A percentile compares a stretch with the other conserved stretches of the same genome.
Evolutionary conservation across 2,113 vertebrate genomes (phyloP).

Genomic region (Aspidoscelis tigris): DNA sequence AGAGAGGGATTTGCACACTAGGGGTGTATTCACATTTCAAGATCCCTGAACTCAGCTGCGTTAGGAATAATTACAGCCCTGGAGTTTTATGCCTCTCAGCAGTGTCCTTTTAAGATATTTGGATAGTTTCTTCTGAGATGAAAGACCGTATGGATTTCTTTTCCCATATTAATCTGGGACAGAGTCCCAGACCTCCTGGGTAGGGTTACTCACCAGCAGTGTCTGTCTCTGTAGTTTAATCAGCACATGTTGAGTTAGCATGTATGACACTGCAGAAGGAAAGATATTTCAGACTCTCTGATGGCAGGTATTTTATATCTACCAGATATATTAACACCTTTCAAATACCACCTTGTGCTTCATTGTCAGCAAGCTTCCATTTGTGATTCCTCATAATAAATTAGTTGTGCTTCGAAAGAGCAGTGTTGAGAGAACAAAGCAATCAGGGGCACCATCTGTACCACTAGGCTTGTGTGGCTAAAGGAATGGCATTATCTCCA

Average conservation of each 20-base stretch:
- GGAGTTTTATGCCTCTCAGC: constrained; percentile 1
- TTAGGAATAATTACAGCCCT: constrained; percentile 9
- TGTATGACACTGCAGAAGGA: background rate
- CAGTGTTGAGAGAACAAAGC: constrained; percentile 52
- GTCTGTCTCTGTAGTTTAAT: background rate
- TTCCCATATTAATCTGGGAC: background rate
- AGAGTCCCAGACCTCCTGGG: background rate
- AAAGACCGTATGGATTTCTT: constrained; percentile 23
- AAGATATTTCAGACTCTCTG: constrained; percentile 9
- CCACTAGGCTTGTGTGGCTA: background rate
- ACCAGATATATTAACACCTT: background rate
- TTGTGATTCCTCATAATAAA: constrained; percentile 29
- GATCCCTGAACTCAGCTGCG: constrained; percentile 10
- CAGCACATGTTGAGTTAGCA: background rate
- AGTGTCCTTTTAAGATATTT: constrained; percentile 24
- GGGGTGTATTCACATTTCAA: background rate
- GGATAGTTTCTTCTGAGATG: background rate
- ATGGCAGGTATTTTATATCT: background rate
- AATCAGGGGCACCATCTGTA: constrained; percentile 59
- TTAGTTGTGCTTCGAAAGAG: constrained; percentile 36
- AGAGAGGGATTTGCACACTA: constrained; percentile 6
- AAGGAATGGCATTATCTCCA: constrained; percentile 18
- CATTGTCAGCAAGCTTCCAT: background rate
- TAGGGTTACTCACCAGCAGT: accelerated
- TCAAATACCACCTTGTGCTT: accelerated